Evolutionary conservation across 2,113 vertebrate species (phyloP).

Genomic region (Glareola pratincola): DNA sequence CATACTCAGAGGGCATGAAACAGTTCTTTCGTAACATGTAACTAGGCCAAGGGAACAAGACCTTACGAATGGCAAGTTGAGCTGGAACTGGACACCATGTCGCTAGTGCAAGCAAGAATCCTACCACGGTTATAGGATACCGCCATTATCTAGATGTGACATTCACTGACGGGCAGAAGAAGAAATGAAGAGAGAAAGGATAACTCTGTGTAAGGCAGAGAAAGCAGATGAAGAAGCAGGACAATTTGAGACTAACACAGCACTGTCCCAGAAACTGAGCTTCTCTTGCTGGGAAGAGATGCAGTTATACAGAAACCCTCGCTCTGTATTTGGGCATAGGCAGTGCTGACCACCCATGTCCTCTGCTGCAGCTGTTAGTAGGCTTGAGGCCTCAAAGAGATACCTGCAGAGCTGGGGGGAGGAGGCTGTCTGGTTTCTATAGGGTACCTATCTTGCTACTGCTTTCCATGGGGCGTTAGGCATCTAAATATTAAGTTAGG

Average conservation of each 20-base stretch:
- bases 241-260: neutral
- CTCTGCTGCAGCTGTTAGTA: neutral
- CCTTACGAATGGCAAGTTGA: neutral
- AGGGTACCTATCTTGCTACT: neutral
- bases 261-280: neutral
- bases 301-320: neutral
- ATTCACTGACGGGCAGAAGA: neutral
- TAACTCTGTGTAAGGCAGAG: neutral
- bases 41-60: neutral
- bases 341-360: neutral
- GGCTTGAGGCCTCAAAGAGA: neutral
- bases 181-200: neutral
- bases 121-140: neutral
- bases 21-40: neutral
- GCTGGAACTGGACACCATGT: neutral
- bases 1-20: neutral
- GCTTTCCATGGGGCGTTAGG: neutral
- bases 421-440: neutral
- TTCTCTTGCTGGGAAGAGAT: neutral
- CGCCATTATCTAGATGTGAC: neutral
- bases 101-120: neutral
- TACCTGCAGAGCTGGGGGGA: neutral
- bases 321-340: rapidly evolving
- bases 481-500: neutral
- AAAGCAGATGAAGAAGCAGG: neutral